Base-by-base conservation (phyloP, 2,113 vertebrate genomes). In the Felis chaus region DNA sequence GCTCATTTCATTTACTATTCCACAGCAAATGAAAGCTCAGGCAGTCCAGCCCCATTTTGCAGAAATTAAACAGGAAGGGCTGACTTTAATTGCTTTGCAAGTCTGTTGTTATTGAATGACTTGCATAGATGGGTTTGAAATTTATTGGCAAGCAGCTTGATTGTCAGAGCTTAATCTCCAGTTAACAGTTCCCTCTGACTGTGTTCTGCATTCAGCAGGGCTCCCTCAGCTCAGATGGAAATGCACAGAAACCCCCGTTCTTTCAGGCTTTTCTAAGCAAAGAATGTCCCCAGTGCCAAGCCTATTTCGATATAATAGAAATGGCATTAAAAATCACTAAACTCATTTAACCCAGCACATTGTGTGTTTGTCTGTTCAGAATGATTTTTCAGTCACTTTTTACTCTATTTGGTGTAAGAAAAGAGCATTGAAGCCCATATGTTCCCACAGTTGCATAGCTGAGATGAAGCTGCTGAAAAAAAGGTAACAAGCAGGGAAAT, bases 111-210 rank as follows among this genome's bases (percentile, higher is more conserved):
- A 92, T 91, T 97, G 95, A 98, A 95, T 90, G 96, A 92, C 97
- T 97, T 95, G 55, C 93, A 74, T 95, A 97, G 91, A 97, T 98
- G 95, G 93, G 83, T 97, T 98, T 94, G 95, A 97, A 98, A 98
- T 98, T 96, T 98, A 98, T 98, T 98, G 98, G 98, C 97, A 98
- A 98, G 97, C 84, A 78, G 78, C 87, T 97, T 98, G 98, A 98
- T 98, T 98, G 97, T 98, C 96, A 90, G 90, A 98, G 94, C 95
- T 98, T 98, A 98, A 98, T 98, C 97, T 98, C 96, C 98, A 97
- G 97, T 97, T 98, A 98, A 97, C 98, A 98, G 85, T 89, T 98
- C 89, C 96, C 93, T 96, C 66, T 96, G 87, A 91, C 86, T 98
- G 94, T 96, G 65, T 85, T 98, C 97, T 96, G 91, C 81, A 96